A percentile compares a stretch with the other conserved stretches of the same genome.
Evolutionary conservation across 2,113 vertebrate genomes (phyloP).

Genomic region (Aspiorhynchus laticeps): DNA sequence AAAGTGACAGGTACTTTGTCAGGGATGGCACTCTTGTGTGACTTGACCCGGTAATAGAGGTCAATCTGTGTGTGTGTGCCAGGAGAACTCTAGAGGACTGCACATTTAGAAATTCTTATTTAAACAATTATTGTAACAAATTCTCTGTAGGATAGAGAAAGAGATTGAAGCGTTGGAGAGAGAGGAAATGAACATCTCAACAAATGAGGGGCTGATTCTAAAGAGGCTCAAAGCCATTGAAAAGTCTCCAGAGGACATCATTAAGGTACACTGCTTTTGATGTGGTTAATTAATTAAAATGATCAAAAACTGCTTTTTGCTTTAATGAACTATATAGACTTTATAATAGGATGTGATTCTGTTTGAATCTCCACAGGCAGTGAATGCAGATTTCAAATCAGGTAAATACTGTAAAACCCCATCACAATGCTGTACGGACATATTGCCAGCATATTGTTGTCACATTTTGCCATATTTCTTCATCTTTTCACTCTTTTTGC

Average conservation of each 20-base stretch:
- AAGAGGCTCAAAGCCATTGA: conserved; percentile 85
- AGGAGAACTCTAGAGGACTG: neutral
- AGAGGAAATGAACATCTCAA: conserved; percentile 83
- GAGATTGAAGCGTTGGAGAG: conserved; percentile 87
- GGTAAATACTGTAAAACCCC: conserved; percentile 74
- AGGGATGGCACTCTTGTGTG: neutral
- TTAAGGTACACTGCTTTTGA: conserved; percentile 78
- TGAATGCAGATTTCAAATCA: conserved; percentile 79
- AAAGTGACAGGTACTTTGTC: neutral
- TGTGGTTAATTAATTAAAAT: neutral
- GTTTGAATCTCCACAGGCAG: conserved; percentile 80
- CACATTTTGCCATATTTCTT: neutral
- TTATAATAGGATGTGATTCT: neutral
- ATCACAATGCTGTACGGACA: neutral
- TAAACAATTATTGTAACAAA: neutral
- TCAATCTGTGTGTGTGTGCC: neutral
- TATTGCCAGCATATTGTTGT: neutral
- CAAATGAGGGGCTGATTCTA: conserved; percentile 85
- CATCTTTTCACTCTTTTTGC: conserved; percentile 55
- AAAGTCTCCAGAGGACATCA: conserved; percentile 85
- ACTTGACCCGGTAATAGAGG: neutral
- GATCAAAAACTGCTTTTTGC: neutral
- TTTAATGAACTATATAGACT: conserved; percentile 11
- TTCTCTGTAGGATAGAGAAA: conserved; percentile 79
- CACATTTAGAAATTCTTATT: conserved; percentile 5